A percentile compares a stretch with the other conserved stretches of the same genome.
Evolutionary conservation across 53 echinoderm and acorn worm species (phyloP).

Genomic region (Astropecten irregularis): DNA sequence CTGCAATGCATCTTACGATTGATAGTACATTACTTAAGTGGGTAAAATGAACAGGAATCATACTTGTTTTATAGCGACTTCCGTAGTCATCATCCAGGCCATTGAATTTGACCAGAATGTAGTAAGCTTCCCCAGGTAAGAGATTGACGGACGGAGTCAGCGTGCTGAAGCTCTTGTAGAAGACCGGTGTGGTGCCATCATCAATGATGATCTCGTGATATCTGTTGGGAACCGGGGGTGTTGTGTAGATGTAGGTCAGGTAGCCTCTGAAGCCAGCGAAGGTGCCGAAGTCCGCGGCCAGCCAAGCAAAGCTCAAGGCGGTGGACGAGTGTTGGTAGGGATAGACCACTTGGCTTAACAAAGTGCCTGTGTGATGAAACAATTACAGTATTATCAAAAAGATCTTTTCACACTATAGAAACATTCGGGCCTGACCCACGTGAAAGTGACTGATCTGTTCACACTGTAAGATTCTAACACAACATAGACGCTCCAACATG

Average conservation of each 20-base stretch:
- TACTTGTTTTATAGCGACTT: background rate
- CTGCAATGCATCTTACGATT: too few relatives aligned
- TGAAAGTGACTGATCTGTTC: too few relatives aligned
- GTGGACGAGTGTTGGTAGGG: conserved; percentile 4
- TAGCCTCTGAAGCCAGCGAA: background rate
- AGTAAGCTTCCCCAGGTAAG: background rate
- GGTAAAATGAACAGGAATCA: too few relatives aligned
- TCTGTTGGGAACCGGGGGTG: background rate
- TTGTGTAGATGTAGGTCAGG: conserved; percentile 16
- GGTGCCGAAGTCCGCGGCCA: background rate
- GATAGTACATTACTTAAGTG: too few relatives aligned
- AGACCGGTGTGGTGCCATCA: background rate
- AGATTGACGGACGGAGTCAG: background rate
- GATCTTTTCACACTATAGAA: too few relatives aligned
- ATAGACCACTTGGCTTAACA: background rate
- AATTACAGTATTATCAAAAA: background rate
- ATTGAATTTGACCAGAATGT: too few relatives aligned
- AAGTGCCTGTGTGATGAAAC: background rate
- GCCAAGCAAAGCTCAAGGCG: conserved; percentile 7
- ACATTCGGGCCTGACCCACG: too few relatives aligned
- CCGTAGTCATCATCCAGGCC: too few relatives aligned
- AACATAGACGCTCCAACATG: too few relatives aligned
- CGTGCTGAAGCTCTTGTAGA: background rate
- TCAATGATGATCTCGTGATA: background rate
- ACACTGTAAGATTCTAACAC: too few relatives aligned